Evolutionary conservation across 2,888 invertebrate genomes (phyloP).

Genomic region (Drosophila mimica): DNA sequence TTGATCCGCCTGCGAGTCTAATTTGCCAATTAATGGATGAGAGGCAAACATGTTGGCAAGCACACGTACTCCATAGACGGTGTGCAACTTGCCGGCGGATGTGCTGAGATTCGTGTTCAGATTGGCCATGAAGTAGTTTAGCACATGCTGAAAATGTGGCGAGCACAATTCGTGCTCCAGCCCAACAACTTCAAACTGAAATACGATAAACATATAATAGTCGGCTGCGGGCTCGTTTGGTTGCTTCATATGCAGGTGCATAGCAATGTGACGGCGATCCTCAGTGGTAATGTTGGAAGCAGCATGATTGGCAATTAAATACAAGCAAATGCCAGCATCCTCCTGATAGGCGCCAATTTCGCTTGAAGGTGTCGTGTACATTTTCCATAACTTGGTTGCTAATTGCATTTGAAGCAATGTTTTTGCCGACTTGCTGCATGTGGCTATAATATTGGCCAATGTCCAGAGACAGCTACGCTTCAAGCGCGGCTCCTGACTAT

Average conservation of each 20-base stretch:
- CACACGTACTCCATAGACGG: constrained; percentile 71
- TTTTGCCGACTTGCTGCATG: constrained; percentile 71
- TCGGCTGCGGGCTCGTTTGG: constrained; percentile 62
- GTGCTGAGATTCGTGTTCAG: constrained; percentile 47
- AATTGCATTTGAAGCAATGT: constrained; percentile 81
- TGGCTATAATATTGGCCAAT: constrained; percentile 79
- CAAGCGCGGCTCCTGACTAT: constrained; percentile 71
- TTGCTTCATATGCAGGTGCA: constrained; percentile 66
- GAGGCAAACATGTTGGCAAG: constrained; percentile 70
- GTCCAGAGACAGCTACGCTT: constrained; percentile 82
- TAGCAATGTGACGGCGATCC: constrained; percentile 62
- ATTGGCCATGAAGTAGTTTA: constrained; percentile 48
- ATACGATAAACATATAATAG: constrained; percentile 77
- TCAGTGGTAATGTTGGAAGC: constrained; percentile 43
- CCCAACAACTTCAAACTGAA: constrained; percentile 52
- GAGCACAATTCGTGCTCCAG: constrained; percentile 10
- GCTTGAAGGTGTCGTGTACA: constrained; percentile 55
- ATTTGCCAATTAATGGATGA: constrained; percentile 1
- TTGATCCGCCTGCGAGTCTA: constrained; percentile 8
- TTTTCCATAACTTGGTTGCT: constrained; percentile 75
- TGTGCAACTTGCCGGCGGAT: constrained; percentile 44
- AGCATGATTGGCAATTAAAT: constrained; percentile 61
- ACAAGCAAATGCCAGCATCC: constrained; percentile 77
- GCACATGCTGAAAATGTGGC: constrained; percentile 26
- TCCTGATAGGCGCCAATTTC: constrained; percentile 56